Base-by-base conservation (phyloP, 2,888 invertebrate species). In the Leptopilina drosophilae region DNA sequence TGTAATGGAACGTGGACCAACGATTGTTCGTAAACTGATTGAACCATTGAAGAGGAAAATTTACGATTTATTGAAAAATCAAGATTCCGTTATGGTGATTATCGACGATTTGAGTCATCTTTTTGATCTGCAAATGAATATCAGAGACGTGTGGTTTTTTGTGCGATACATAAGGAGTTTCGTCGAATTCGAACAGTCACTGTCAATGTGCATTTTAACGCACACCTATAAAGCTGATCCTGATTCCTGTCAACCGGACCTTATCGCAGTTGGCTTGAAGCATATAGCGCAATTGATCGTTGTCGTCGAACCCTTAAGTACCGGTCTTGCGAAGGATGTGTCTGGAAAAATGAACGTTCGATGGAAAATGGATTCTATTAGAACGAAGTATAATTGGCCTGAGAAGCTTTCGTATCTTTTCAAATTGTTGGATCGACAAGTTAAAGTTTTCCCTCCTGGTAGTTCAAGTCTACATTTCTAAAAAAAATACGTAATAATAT, bases 41-140 rank as follows among this genome's bases (percentile, higher is more conserved):
- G 77, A 85, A n/a, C 88, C 89, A 78, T 89, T 94, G 56, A 91
- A 92, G 86, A 89, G 92, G 69, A 92, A 91, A 82, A 89, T 93
- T 78, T 79, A 87, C 26, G 86, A 88, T 65, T 90, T 93, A 82
- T 86, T 90, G 79, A 88, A 92, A 84, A 89, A 90, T 78, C 87
- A 91, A 85, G 86, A 89, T 84, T 88, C 92, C 83, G 93, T 94
- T 5, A 94, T 93, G 84, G 90, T 96, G 66, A 93, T 96, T 73
- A 92, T 96, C 78, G 96, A 96, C 89, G 96, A 96, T 87, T 87
- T 96, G 40, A 94, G 95, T 82, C 95, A 96, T 89, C 92, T 96
- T 46, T 93, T 95, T 87, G 95, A 96, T 90, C 91, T 96, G 82
- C 94, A 93, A 67, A 93, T 94, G 66, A 93, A 92, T 85, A 86